Conservation (phyloP, 2,888 invertebrate species). For the Molorchus minor region DNA sequence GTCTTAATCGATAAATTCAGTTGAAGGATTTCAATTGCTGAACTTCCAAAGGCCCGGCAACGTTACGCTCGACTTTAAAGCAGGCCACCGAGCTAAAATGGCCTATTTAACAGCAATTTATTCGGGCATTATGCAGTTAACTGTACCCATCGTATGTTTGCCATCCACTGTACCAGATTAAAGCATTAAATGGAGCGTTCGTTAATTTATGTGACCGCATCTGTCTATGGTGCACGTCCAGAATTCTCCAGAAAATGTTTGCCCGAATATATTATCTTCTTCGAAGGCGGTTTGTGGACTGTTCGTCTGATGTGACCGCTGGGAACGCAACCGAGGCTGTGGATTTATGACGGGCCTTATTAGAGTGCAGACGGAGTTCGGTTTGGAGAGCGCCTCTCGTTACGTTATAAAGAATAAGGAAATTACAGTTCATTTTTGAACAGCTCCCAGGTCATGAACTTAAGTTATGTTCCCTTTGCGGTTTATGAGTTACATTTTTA, state of each 20-base stretch:
- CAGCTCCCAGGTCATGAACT: too few relatives aligned
- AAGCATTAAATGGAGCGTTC: slow-evolving; percentile 50
- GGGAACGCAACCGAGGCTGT: too few relatives aligned
- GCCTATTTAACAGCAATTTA: slow-evolving; percentile 39
- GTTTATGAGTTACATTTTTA: too few relatives aligned
- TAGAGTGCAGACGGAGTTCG: too few relatives aligned
- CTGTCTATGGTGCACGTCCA: slow-evolving; percentile 47
- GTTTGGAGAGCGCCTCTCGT: too few relatives aligned
- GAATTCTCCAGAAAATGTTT: slow-evolving; percentile 39
- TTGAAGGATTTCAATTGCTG: slow-evolving; percentile 14
- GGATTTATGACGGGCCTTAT: too few relatives aligned
- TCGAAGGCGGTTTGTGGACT: slow-evolving; percentile 29
- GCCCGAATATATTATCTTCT: slow-evolving; percentile 41
- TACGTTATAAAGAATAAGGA: too few relatives aligned
- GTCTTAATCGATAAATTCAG: background rate
- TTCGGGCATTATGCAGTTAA: slow-evolving; percentile 42
- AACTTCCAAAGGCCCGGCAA: slow-evolving; percentile 9
- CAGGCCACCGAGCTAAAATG: slow-evolving; percentile 18
- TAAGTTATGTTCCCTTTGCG: too few relatives aligned
- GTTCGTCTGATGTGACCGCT: slow-evolving; percentile 43
- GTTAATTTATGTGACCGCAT: slow-evolving; percentile 52
- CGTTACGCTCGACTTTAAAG: background rate
- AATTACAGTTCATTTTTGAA: too few relatives aligned
- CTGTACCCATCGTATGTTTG: slow-evolving; percentile 35
- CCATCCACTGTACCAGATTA: slow-evolving; percentile 47